Percentiles rank a stretch among this genome's conserved stretches.
These are phyloP conservation scores for Synaphobranchus kaupii DNA, from an alignment of 2,797 vertebrate genomes.

Conservation along the genomic window DNA sequence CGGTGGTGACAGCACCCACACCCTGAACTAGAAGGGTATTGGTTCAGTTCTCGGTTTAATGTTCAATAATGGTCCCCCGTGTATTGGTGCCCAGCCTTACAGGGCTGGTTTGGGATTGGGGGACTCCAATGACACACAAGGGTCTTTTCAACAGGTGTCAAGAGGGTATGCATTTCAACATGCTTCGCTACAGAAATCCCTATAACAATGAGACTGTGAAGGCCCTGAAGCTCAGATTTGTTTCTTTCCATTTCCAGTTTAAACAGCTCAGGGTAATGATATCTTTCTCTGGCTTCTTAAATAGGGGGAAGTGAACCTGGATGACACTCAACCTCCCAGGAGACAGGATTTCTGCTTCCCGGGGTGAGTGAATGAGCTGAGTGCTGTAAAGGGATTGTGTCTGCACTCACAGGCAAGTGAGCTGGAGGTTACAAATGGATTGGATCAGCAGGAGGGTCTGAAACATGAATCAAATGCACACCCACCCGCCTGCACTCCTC, in stretches of 20 bases:
- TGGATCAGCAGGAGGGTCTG: not conserved
- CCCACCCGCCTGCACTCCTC: not conserved
- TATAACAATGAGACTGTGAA: not conserved
- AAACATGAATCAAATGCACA: not conserved
- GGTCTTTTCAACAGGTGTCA: not conserved
- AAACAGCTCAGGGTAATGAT: not conserved
- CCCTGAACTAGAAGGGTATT: not conserved
- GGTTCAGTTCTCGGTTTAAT: not conserved
- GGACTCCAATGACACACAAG: not conserved
- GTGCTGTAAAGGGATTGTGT: not conserved
- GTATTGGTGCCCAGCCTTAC: not conserved
- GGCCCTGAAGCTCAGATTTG: not conserved
- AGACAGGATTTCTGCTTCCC: not conserved
- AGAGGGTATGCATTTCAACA: not conserved
- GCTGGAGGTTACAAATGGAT: not conserved
- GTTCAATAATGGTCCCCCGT: not conserved
- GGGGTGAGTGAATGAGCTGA: not conserved
- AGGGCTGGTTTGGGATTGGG: not conserved
- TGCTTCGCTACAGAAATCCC: not conserved
- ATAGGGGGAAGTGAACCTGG: not conserved
- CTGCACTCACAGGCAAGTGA: constrained; percentile 1
- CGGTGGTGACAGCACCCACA: not conserved
- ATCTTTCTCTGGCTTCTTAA: not conserved
- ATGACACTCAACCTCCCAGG: not conserved
- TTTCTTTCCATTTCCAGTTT: not conserved